These are phyloP conservation scores for Porites australiensis DNA, from an alignment of 64 coral and sea anemone genomes.

Conservation along the genomic window DNA sequence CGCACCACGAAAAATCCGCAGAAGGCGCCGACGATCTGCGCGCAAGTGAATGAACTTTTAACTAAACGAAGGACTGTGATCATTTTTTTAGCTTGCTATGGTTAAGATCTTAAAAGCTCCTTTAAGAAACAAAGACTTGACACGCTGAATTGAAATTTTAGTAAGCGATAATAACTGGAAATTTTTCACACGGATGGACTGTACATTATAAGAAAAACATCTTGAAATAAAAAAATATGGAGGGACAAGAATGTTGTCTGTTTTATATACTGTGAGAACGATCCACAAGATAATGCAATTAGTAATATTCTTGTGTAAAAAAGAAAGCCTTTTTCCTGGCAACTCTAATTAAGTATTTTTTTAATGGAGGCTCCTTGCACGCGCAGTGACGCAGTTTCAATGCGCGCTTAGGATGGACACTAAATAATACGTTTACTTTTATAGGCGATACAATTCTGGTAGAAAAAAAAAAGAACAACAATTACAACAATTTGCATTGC, in stretches of 20 bases:
- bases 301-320: too few species aligned
- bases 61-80: neutral
- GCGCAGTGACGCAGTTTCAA: too few species aligned
- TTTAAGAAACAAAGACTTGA: neutral
- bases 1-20: neutral
- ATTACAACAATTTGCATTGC: too few species aligned
- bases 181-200: conserved; percentile 21
- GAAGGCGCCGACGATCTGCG: conserved; percentile 13
- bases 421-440: too few species aligned
- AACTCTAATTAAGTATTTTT: too few species aligned
- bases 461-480: too few species aligned
- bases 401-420: too few species aligned
- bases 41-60: conserved; percentile 38
- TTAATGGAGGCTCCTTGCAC: too few species aligned
- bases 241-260: neutral
- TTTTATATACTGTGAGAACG: neutral
- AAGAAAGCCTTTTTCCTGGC: too few species aligned
- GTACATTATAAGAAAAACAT: neutral
- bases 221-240: conserved; percentile 12
- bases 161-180: conserved; percentile 35
- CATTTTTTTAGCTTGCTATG: neutral
- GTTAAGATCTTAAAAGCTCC: neutral
- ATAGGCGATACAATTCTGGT: too few species aligned
- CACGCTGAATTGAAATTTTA: conserved; percentile 23
- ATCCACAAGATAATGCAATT: neutral